phyloP scores from a whole-genome alignment of 2,113 vertebrate genomes.

The Struthio camelus region DNA sequence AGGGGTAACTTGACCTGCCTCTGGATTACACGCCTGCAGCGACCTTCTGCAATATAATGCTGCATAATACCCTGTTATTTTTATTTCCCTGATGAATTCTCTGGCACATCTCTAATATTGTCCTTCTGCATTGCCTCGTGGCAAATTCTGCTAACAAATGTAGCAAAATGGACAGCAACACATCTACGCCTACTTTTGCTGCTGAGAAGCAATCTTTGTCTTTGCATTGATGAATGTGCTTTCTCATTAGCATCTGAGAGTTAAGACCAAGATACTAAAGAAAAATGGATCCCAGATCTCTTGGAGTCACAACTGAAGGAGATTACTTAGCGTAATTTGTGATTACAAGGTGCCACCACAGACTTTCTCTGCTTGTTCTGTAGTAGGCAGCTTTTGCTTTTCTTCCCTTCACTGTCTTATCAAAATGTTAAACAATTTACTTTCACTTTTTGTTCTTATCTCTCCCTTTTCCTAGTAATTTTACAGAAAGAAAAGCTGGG shows the following conservation, averaged over 20 bases:
- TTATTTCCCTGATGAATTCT: neutral
- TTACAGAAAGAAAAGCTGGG: neutral
- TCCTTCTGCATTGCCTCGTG: neutral
- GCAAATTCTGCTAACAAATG: neutral
- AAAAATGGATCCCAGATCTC: neutral
- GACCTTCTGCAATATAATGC: neutral
- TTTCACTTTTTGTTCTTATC: neutral
- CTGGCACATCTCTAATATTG: neutral
- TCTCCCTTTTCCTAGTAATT: neutral
- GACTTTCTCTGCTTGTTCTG: neutral
- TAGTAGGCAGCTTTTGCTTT: neutral
- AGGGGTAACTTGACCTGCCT: neutral
- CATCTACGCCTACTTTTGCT: neutral
- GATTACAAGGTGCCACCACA: neutral
- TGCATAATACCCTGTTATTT: neutral
- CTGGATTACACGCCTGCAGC: neutral
- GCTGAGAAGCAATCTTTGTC: neutral
- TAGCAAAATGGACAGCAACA: neutral
- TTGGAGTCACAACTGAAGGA: neutral
- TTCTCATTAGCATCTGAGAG: neutral
- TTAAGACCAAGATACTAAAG: neutral
- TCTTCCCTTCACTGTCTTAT: neutral
- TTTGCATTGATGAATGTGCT: neutral
- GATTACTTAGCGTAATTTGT: neutral
- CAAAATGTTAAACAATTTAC: neutral